Evolutionary conservation across 2,113 vertebrate genomes (phyloP).

Genomic region (Stigmatopora argus): DNA sequence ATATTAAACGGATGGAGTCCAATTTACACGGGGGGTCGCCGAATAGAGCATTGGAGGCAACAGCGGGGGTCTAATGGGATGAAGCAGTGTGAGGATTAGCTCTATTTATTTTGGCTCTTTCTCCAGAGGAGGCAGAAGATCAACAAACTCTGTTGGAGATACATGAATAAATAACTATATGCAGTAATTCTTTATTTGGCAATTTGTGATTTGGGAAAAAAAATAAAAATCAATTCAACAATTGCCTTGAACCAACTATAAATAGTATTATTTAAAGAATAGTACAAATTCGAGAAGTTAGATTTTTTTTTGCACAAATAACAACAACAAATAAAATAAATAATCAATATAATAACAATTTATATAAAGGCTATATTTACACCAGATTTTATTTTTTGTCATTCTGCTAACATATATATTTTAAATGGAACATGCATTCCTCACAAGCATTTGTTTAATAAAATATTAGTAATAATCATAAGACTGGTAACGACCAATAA

Average conservation of each 20-base stretch:
- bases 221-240: no score
- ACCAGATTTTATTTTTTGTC: no score
- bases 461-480: not conserved
- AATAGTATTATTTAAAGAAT: no score
- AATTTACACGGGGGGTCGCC: constrained; percentile 60
- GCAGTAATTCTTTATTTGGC: no score
- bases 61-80: constrained; percentile 64
- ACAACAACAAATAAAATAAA: no score
- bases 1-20: constrained; percentile 50
- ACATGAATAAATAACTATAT: constrained; percentile 9
- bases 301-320: no score
- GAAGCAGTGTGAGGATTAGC: constrained; percentile 61
- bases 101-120: constrained; percentile 66
- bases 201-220: no score
- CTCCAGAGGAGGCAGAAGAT: constrained; percentile 44
- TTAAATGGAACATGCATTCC: not conserved
- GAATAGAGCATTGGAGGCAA: constrained; percentile 49
- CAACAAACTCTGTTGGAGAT: constrained; percentile 48
- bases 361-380: no score
- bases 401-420: not conserved
- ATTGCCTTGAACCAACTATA: no score
- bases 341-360: no score
- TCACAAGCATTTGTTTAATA: not conserved
- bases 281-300: no score
- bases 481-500: not conserved